A percentile compares a stretch with the other conserved stretches of the same genome.
These are phyloP conservation scores for Mormyrus hasselquistii DNA, from an alignment of 2,797 vertebrate genomes.

Conservation along the genomic window DNA sequence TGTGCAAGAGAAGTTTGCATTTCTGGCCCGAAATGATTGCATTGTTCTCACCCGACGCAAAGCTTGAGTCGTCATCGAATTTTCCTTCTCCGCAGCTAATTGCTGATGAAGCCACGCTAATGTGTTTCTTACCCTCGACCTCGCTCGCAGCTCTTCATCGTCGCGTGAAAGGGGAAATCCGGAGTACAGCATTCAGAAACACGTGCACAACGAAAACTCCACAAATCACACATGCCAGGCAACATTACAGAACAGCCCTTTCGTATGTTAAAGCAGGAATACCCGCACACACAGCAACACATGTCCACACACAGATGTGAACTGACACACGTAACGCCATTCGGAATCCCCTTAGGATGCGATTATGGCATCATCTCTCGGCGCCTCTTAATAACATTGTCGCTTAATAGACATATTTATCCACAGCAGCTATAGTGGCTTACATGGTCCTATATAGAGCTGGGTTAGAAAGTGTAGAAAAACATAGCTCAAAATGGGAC, in stretches of 20 bases:
- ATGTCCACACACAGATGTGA: neutral
- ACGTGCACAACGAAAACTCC: neutral
- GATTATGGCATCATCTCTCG: neutral
- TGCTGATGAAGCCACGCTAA: neutral
- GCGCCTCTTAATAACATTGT: neutral
- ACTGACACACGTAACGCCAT: constrained; percentile 12
- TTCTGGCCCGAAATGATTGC: neutral
- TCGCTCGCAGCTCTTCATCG: neutral
- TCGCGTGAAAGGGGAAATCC: neutral
- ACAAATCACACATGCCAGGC: neutral
- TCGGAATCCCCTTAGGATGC: constrained; percentile 10
- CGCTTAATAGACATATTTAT: constrained; percentile 3
- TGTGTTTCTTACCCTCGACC: neutral
- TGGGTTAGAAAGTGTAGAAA: neutral
- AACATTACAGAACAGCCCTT: neutral
- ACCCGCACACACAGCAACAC: neutral
- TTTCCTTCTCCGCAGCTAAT: neutral
- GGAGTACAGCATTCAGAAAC: neutral
- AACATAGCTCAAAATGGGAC: neutral
- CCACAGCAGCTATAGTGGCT: neutral
- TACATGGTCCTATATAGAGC: neutral
- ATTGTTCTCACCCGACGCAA: constrained; percentile 2
- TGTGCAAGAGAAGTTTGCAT: neutral
- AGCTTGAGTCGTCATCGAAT: neutral
- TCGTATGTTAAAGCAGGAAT: neutral